Percentiles rank a stretch among this genome's conserved stretches.
phyloP scores from a whole-genome alignment of 2,113 vertebrate genomes.

The Tauraco erythrolophus region DNA sequence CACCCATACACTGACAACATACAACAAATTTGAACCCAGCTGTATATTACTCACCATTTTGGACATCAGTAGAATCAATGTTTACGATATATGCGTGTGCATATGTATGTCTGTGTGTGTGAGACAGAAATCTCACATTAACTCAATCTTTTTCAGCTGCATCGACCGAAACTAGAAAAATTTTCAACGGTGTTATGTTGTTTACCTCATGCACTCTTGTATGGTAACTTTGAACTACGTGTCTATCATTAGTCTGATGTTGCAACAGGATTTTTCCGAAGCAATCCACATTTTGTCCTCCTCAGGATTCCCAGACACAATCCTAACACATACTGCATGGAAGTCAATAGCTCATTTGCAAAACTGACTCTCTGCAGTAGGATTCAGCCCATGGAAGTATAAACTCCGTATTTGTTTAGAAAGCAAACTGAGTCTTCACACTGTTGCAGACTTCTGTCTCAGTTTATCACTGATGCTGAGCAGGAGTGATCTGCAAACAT shows the following conservation, averaged over 20 bases:
- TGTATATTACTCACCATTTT: fast-evolving
- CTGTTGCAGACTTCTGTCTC: not conserved
- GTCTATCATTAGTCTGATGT: not conserved
- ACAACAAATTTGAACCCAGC: not conserved
- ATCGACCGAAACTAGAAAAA: not conserved
- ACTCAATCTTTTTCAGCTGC: not conserved
- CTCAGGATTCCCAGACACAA: not conserved
- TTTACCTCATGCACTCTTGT: not conserved
- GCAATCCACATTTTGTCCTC: not conserved
- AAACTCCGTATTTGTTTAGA: not conserved
- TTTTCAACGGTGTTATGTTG: not conserved
- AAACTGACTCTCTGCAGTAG: not conserved
- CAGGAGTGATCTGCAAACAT: not conserved
- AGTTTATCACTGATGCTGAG: not conserved
- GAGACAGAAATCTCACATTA: not conserved
- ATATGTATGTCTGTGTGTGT: not conserved
- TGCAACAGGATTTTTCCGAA: not conserved
- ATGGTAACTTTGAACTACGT: not conserved
- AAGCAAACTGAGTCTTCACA: not conserved
- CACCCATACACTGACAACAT: too few relatives aligned
- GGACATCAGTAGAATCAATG: not conserved
- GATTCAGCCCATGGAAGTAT: not conserved
- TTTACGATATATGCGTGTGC: not conserved
- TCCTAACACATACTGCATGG: fast-evolving
- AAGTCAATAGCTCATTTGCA: not conserved